Conservation (phyloP, 2,888 invertebrate species). For the Agonopterix heracliana region DNA sequence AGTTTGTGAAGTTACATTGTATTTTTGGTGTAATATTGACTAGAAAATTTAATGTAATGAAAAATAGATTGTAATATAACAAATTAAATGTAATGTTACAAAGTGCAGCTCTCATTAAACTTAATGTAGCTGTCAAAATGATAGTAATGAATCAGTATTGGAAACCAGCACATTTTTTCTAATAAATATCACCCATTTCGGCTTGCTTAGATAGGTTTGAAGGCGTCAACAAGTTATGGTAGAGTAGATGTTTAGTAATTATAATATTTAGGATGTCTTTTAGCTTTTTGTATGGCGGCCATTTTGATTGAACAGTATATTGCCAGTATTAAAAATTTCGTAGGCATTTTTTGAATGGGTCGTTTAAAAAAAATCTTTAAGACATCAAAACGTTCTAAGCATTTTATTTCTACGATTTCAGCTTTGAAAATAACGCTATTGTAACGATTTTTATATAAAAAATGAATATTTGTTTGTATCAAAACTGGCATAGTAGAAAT, state of each 20-base stretch:
- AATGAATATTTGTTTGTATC: constrained; percentile 20
- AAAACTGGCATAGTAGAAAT: constrained; percentile 48
- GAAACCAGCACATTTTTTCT: constrained; percentile 32
- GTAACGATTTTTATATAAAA: too few relatives aligned
- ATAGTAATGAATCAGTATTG: constrained; percentile 22
- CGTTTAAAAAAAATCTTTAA: background rate
- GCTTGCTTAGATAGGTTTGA: constrained; percentile 23
- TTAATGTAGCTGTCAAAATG: background rate
- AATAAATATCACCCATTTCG: constrained; percentile 13
- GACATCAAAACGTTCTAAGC: constrained; percentile 1
- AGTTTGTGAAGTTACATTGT: too few relatives aligned
- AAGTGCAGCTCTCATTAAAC: too few relatives aligned
- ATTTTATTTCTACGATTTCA: constrained; percentile 48
- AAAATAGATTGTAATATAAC: too few relatives aligned
- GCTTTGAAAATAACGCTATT: constrained; percentile 40
- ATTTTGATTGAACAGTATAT: background rate
- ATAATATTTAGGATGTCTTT: constrained; percentile 8
- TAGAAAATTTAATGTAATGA: too few relatives aligned
- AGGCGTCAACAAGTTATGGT: constrained; percentile 29
- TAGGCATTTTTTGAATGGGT: background rate
- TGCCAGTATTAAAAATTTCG: background rate
- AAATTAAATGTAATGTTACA: too few relatives aligned
- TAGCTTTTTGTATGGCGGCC: constrained; percentile 2
- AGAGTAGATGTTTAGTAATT: constrained; percentile 29
- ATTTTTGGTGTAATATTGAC: too few relatives aligned